Base-by-base conservation (phyloP, 2,888 invertebrate species). In the Eulithis testata region DNA sequence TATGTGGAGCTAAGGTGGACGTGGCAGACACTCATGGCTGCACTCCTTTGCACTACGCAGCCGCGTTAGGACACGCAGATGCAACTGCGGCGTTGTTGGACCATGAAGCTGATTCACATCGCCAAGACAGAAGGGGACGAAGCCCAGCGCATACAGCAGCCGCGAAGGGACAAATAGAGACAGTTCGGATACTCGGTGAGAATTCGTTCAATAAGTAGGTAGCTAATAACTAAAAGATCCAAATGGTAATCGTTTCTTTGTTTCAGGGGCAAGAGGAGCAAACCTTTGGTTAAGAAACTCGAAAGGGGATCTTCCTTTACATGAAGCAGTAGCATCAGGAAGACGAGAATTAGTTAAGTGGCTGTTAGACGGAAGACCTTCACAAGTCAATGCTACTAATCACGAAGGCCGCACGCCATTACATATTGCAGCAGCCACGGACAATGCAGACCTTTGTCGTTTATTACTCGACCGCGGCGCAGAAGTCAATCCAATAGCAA, bases 101-200 rank as follows among this genome's bases (percentile, higher is more conserved):
- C 68, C 95, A 97, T 71, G 98, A 97, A 0, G 97, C 99, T 0
- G 96, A 99, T 85, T 96, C 98, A 0, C 98, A 99, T 89, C 95
- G 98, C 12, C 98, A 98, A 85, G 99, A 99, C 84, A 94, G 97
- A 59, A 96, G 98, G 83, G 98, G 98, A 11, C 94, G 99, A 71
- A 98, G 97, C 70, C 97, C 98, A 1, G 98, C 98, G 0, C 97
- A 99, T 80, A 99, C 98, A 77, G 98, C 98, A 1, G 98, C 99
- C 63, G 97, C 98, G 7, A 99, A 99, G 87, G 99, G 99, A 0
- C 99, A 99, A 84, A 94, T 98, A 72, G 97, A 98, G 85, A 97
- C 97, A 8, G 93, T 98, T 8, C 96, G 97, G 73, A 94, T 97
- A 74, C 93, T 97, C 37, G 94, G 95, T 76, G 65, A 67, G 79